These are phyloP conservation scores for Orussus abietinus DNA, from an alignment of 1,140 invertebrate species.

Conservation along the genomic window DNA sequence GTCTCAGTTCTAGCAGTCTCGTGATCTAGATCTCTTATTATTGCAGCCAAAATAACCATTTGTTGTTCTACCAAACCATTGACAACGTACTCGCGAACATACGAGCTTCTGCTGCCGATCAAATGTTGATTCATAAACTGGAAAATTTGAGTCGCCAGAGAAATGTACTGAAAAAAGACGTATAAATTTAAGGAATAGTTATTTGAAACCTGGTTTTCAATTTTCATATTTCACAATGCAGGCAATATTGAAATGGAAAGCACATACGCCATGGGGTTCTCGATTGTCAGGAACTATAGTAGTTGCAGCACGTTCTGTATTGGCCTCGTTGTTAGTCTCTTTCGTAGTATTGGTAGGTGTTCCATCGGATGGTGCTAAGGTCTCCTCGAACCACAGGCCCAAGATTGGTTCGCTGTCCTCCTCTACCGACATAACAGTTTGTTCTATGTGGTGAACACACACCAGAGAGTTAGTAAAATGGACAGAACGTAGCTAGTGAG, in stretches of 20 bases:
- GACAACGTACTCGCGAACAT: conserved; percentile 55
- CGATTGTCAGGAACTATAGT: conserved; percentile 82
- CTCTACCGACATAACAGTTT: conserved; percentile 51
- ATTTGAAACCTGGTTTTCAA: no score
- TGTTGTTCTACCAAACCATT: conserved; percentile 70
- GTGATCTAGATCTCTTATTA: conserved; percentile 81
- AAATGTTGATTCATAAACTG: conserved; percentile 68
- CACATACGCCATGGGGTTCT: conserved; percentile 79
- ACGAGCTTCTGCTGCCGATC: conserved; percentile 60
- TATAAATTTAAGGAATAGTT: conserved; percentile 25
- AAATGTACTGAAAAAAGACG: conserved; percentile 65
- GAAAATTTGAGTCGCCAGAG: conserved; percentile 75
- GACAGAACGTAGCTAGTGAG: conserved; percentile 26
- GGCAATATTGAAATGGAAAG: no score
- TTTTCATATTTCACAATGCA: no score
- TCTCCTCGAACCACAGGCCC: conserved; percentile 91
- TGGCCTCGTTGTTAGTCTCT: conserved; percentile 57
- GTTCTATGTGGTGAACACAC: conserved; percentile 43
- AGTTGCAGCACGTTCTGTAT: conserved; percentile 43
- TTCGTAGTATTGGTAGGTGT: conserved; percentile 48
- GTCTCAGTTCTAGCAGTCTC: conserved; percentile 78
- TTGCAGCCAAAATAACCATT: conserved; percentile 75
- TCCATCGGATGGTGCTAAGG: conserved; percentile 72
- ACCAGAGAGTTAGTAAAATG: conserved; percentile 37
- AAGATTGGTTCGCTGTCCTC: conserved; percentile 89